A percentile compares a stretch with the other conserved stretches of the same genome.
phyloP scores from a whole-genome alignment of 2,888 invertebrate genomes.

The Odontothrips loti region DNA sequence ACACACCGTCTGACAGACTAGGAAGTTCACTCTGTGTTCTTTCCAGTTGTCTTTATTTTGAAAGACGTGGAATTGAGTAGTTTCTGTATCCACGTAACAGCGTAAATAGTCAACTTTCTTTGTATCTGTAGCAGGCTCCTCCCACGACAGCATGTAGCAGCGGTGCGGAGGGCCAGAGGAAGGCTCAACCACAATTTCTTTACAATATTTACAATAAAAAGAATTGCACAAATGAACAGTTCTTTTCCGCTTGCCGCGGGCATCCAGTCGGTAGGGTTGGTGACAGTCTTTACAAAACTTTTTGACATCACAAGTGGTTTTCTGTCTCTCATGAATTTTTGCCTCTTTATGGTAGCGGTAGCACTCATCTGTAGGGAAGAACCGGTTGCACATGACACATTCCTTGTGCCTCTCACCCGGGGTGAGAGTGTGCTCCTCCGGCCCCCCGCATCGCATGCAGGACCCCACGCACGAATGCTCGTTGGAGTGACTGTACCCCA shows the following conservation, averaged over 20 bases:
- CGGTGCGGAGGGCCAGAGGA: background rate
- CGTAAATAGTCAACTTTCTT: background rate
- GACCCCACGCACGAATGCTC: background rate
- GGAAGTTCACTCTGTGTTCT: background rate
- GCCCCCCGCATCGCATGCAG: background rate
- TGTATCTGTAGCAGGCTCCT: background rate
- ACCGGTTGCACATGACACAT: background rate
- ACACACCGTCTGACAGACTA: background rate
- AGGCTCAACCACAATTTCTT: background rate
- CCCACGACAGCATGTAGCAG: background rate
- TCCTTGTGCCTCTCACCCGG: background rate
- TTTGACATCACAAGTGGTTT: background rate
- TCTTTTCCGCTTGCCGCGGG: background rate
- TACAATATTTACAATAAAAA: background rate
- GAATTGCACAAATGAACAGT: background rate
- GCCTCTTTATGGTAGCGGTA: background rate
- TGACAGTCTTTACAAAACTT: background rate
- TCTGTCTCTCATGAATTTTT: background rate
- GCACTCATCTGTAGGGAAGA: background rate
- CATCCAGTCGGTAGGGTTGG: background rate
- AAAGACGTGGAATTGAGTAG: background rate
- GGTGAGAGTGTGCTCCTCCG: background rate
- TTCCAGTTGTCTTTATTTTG: background rate
- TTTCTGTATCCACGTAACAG: background rate
- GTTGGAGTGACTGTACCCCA: background rate